Percentiles rank a stretch among this genome's conserved stretches.
Evolutionary conservation across 2,797 vertebrate genomes (phyloP).

Genomic region (Takifugu rubripes): DNA sequence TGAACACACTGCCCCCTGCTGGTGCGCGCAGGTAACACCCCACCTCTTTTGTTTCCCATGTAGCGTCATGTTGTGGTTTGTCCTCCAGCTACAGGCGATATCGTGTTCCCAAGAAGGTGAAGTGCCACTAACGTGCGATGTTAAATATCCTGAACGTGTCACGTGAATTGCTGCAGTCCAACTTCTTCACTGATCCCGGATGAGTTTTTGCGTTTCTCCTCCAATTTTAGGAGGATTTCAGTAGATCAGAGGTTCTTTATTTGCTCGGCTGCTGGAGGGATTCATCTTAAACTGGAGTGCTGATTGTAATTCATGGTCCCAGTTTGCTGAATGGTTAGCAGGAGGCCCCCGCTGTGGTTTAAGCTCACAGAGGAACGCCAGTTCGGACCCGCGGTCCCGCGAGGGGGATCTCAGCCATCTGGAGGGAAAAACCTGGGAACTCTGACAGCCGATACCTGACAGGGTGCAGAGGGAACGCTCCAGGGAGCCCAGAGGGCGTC

Average conservation of each 20-base stretch:
- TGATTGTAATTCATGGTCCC: slow-evolving; percentile 27
- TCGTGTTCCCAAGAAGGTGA: slow-evolving; percentile 64
- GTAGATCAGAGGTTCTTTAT: no score
- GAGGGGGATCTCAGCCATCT: slow-evolving; percentile 37
- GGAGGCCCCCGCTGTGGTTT: slow-evolving; percentile 16
- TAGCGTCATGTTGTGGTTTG: slow-evolving; percentile 57
- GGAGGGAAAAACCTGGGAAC: slow-evolving; percentile 5
- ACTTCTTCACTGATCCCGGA: slow-evolving; percentile 42
- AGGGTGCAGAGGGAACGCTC: neutral
- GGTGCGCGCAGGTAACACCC: neutral
- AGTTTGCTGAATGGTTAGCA: slow-evolving; percentile 5
- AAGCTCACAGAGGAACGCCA: neutral
- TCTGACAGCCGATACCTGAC: neutral
- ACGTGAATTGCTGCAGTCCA: slow-evolving; percentile 65
- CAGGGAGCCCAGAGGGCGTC: no score
- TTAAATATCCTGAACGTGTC: slow-evolving; percentile 67
- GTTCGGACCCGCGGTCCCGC: slow-evolving; percentile 3
- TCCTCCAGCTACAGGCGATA: slow-evolving; percentile 43
- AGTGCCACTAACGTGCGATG: slow-evolving; percentile 61
- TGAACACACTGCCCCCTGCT: slow-evolving; percentile 72
- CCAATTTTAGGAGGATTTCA: neutral
- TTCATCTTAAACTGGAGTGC: slow-evolving; percentile 19
- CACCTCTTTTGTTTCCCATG: slow-evolving; percentile 23
- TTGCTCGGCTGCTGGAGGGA: neutral
- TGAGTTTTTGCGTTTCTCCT: slow-evolving; percentile 23